Percentiles rank a stretch among this genome's conserved stretches.
phyloP scores from a whole-genome alignment of 2,113 vertebrate genomes.

The Eolophus roseicapilla region DNA sequence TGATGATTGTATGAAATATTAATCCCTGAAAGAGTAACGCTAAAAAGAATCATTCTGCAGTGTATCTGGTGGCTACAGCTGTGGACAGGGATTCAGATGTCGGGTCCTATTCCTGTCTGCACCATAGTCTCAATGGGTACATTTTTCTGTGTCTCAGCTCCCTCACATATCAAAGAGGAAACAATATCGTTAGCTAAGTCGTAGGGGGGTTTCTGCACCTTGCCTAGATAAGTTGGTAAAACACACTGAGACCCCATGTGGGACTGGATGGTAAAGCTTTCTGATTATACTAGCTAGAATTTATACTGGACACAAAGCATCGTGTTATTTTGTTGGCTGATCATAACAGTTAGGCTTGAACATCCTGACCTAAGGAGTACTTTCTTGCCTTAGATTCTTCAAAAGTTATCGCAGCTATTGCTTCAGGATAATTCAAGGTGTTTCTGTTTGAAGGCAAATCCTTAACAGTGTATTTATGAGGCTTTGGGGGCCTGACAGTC shows the following conservation, averaged over 20 bases:
- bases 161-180: constrained; percentile 20
- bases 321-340: neutral
- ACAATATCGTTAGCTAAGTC: neutral
- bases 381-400: neutral
- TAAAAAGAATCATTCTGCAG: constrained; percentile 13
- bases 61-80: neutral
- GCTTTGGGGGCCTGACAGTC: neutral
- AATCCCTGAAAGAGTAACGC: constrained; percentile 13
- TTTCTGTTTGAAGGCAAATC: neutral
- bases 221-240: neutral
- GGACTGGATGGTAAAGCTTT: neutral
- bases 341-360: neutral
- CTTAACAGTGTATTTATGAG: neutral
- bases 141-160: neutral
- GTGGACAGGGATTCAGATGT: neutral
- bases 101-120: neutral
- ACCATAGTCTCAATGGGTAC: neutral
- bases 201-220: neutral
- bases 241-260: neutral
- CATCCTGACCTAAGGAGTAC: neutral
- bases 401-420: neutral
- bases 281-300: neutral
- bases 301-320: neutral
- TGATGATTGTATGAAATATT: constrained; percentile 56
- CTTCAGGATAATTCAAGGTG: neutral